Conservation (phyloP, 2,113 vertebrate genomes). For the Tympanuchus pallidicinctus region DNA sequence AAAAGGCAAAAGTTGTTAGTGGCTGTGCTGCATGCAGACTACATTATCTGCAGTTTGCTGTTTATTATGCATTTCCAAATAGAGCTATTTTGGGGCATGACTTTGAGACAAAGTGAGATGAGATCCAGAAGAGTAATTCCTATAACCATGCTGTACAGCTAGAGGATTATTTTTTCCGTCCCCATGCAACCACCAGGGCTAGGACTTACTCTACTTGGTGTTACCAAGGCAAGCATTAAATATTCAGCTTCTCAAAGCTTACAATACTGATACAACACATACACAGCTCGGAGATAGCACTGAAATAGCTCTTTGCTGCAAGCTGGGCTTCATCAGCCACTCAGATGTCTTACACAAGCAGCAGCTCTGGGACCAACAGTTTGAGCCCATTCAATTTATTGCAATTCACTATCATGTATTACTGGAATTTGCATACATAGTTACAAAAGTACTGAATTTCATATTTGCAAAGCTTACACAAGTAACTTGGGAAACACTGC, state of each 20-base stretch:
- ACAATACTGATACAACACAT: background rate
- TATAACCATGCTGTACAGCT: background rate
- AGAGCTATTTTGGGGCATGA: background rate
- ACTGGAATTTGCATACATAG: background rate
- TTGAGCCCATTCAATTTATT: background rate
- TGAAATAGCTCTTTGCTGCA: background rate
- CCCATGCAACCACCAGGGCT: background rate
- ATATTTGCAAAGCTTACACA: background rate
- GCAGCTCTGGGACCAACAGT: fast-evolving
- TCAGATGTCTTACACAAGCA: background rate
- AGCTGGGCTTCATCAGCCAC: background rate
- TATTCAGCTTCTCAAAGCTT: background rate
- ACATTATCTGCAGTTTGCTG: background rate
- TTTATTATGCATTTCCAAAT: background rate
- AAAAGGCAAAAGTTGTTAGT: slow-evolving; percentile 1
- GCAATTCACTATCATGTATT: background rate
- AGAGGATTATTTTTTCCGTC: background rate
- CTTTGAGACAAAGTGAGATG: background rate
- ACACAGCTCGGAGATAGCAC: background rate
- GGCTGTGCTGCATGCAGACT: background rate
- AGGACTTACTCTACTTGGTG: background rate
- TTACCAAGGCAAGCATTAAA: background rate
- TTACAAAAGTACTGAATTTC: background rate
- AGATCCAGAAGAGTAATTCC: background rate
- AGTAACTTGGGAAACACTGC: background rate